Evolutionary conservation across 1,140 invertebrate genomes (phyloP), one percentile per base, ranked within the genome.

Genomic region (Drosophila funebris): DNA sequence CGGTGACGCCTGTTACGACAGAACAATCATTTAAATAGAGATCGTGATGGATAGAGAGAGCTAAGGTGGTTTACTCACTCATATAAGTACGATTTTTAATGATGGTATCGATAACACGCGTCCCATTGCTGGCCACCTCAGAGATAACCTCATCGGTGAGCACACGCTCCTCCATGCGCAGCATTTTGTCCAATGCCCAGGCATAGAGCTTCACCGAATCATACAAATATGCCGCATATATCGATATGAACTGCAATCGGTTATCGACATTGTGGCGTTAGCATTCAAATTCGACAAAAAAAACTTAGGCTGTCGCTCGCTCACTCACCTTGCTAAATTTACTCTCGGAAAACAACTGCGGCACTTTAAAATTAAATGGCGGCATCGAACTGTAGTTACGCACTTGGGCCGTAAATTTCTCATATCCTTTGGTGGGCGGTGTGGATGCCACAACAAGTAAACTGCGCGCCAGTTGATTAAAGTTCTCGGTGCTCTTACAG

Each of bases 161-260:
- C 7, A 93, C 91, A 36, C 94, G 93, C 71, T 95, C 93, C 80
- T 95, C 93, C 66, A 91, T 78, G 22, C 90, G 91, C 36, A 99
- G 91, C 11, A 98, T 91, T 72, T 95, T 93, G 76, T 97, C 93
- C 39, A 99, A 93, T 0, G 98, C 97, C 69, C 93, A 93, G 1
- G 97, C 97, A 91, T 99, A 99, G 0, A 99, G 91, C 84, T 95
- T 95, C 0, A 99, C 96, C 1, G 98, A 97, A 93, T 99, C 98
- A 92, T 99, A 99, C 36, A 99, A 93, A 92, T 99, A 98, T 1
- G 98, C 97, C 9, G 98, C 98, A 91, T 98, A 97, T 53, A 99
- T 96, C 7, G 97, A 96, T 6, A 99, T 95, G 92, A 97, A 96
- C 94, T 96, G 92, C 50, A 94, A 93, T 66, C 0, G 33, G 20